phyloP scores from a whole-genome alignment of 2,797 vertebrate species.

The Tenualosa thibaudeaui region DNA sequence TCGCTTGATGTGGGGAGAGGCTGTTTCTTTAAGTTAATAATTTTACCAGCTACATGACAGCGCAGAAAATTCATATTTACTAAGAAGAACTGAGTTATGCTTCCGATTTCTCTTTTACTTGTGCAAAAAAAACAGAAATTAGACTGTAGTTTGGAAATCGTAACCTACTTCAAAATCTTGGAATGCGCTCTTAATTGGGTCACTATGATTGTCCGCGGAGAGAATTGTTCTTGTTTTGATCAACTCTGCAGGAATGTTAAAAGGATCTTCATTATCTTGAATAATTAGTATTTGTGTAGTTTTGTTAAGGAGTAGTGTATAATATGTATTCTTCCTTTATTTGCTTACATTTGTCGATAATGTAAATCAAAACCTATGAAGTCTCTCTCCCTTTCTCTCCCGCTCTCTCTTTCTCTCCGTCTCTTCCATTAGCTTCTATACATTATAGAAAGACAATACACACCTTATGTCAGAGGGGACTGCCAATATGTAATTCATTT shows the following conservation, averaged over 20 bases:
- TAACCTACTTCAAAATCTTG: slow-evolving; percentile 21
- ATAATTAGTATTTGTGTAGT: background rate
- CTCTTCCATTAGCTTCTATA: background rate
- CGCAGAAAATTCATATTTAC: background rate
- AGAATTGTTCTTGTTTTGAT: background rate
- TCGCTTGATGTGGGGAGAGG: background rate
- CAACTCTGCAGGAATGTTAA: background rate
- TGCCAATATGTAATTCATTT: background rate
- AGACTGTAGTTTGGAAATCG: background rate
- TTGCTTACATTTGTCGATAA: background rate
- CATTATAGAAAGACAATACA: background rate
- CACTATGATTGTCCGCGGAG: slow-evolving; percentile 10
- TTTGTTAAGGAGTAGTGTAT: background rate
- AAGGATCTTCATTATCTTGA: background rate
- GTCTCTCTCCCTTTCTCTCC: background rate
- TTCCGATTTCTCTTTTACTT: background rate
- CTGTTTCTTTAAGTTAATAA: slow-evolving; percentile 4
- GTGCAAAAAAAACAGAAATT: background rate
- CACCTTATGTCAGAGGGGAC: background rate
- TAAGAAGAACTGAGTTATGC: background rate
- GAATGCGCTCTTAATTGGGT: slow-evolving; percentile 25
- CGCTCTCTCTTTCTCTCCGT: background rate
- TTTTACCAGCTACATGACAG: background rate
- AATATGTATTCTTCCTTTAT: background rate
- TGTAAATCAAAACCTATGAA: background rate